Evolutionary conservation across 2,797 vertebrate species (phyloP).

Genomic region (Lacerta viridis): DNA sequence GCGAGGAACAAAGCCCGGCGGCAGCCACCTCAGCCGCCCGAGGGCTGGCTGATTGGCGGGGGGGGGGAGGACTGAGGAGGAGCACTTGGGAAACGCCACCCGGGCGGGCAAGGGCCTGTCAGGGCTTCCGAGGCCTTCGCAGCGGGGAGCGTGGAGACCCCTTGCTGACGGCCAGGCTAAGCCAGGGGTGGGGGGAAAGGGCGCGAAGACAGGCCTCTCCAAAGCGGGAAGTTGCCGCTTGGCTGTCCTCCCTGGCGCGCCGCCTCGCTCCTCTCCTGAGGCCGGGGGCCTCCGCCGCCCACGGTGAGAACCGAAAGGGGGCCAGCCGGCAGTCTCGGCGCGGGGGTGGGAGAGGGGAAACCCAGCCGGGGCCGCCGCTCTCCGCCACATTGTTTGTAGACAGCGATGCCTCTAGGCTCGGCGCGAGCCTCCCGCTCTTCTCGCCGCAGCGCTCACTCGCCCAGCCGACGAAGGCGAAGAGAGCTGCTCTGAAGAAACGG

Average conservation of each 20-base stretch:
- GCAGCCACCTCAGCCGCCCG: background rate
- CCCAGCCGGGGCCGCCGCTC: background rate
- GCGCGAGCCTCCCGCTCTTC: background rate
- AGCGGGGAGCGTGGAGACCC: constrained; percentile 1
- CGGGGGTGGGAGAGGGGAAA: too few relatives aligned
- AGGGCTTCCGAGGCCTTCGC: constrained; percentile 11
- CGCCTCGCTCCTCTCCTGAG: background rate
- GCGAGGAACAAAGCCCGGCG: constrained; percentile 1
- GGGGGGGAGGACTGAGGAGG: background rate
- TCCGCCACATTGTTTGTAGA: background rate
- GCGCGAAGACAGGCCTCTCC: background rate
- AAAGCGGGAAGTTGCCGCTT: background rate
- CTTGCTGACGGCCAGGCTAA: background rate
- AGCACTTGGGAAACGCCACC: background rate
- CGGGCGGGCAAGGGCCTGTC: background rate
- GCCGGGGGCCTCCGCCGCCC: background rate
- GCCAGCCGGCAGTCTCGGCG: background rate
- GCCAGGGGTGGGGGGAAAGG: background rate
- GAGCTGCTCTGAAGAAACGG: too few relatives aligned
- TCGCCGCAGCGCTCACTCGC: background rate
- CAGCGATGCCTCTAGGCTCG: background rate
- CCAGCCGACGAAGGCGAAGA: too few relatives aligned
- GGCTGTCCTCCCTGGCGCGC: background rate
- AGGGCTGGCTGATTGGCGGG: background rate
- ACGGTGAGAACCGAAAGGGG: background rate